Conservation (phyloP, 2,888 invertebrate genomes). For the Callinectes sapidus region DNA sequence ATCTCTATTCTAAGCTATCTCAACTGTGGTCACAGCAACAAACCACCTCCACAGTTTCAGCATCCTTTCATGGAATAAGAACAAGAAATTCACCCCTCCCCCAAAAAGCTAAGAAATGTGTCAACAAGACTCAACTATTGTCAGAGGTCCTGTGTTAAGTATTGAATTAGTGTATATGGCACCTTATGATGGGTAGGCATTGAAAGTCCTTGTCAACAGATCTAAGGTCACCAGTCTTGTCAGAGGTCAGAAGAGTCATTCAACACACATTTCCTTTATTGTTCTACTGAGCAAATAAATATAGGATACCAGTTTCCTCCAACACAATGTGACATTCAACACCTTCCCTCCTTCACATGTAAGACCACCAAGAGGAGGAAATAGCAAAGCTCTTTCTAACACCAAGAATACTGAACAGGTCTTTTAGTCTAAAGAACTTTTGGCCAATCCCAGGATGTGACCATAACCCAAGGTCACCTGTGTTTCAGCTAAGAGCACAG, state of each 20-base stretch:
- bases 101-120: constrained; percentile 24
- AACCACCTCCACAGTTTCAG: constrained; percentile 16
- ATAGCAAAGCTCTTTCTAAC: constrained; percentile 7
- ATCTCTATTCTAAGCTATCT: constrained; percentile 13
- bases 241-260: constrained; percentile 50
- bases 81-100: constrained; percentile 33
- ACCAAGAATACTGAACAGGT: constrained; percentile 31
- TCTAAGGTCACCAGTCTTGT: constrained; percentile 21
- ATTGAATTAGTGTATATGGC: constrained; percentile 51
- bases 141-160: constrained; percentile 20
- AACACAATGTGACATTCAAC: constrained; percentile 24
- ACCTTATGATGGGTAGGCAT: constrained; percentile 43
- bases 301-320: constrained; percentile 34
- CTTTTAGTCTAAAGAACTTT: constrained; percentile 17
- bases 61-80: constrained; percentile 31
- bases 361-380: constrained; percentile 29
- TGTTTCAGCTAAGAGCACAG: constrained; percentile 34
- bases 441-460: constrained; percentile 35
- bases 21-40: constrained; percentile 2
- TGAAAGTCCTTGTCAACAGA: constrained; percentile 23
- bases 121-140: constrained; percentile 32
- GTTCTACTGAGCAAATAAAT: constrained; percentile 55
- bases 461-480: constrained; percentile 17
- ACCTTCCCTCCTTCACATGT: background rate
- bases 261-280: constrained; percentile 36